Base-by-base conservation (phyloP, 2,797 vertebrate species). In the Pipistrellus kuhlii region DNA sequence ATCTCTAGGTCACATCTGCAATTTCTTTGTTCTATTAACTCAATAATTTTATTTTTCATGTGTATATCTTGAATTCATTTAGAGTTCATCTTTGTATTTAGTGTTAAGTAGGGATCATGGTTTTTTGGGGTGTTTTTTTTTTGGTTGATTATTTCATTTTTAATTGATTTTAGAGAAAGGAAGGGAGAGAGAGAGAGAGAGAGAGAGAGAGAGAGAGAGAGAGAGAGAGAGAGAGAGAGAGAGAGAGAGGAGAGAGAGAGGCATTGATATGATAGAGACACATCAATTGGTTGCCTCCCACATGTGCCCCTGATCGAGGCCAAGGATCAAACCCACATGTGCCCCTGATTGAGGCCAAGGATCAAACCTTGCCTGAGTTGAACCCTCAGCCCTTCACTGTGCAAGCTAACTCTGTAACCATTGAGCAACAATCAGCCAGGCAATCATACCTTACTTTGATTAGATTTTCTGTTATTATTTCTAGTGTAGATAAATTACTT, bases 131-230 rank as follows among this genome's bases (percentile, higher is more conserved):
- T 12, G 13, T 5, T 48, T 12, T 48, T 48, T 5, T 48, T 48
- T 38, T 38, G 38, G n/a, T 35, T 68, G n/a, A 59, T 27, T 59
- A 27, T 59, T 59, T 59, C 30, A 59, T 68, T 68, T 64, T 64
- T 64, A n/a, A 64, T 64, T 64, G 62, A n/a, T n/a, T 64, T 64
- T 1, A 62, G 5, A 62, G 59, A 62, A 13, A 62, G 55, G 21
- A 57, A 57, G 9, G 4, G 5, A 11, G 55, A 57, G 1, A 62
- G 59, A 5, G 62, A 64, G 62, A 64, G 62, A 64, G 25, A 25
- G 25, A 59, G 2, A 25, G 25, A 6, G 9, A 0, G 25, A 13
- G 10, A 12, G 25, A 1, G 23, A 23, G 25, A 23, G 25, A 44
- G 44, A 44, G 44, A 44, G 44, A 44, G 8, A 44, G 55, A 5